phyloP scores from a whole-genome alignment of 2,113 vertebrate genomes.

The Xenus cinereus region DNA sequence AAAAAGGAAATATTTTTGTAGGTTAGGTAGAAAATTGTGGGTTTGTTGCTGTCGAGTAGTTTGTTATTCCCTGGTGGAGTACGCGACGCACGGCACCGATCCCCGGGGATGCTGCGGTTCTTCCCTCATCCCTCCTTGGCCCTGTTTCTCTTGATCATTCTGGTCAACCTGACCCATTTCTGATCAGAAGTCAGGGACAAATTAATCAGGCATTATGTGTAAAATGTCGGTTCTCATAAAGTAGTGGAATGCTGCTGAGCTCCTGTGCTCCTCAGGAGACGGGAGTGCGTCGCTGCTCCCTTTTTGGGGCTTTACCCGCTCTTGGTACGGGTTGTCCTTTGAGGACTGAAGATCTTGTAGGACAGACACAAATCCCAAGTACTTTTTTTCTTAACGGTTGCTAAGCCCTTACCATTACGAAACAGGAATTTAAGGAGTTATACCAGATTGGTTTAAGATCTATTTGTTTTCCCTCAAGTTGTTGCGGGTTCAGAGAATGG shows the following conservation, averaged over 20 bases:
- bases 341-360: neutral
- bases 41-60: neutral
- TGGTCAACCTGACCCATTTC: neutral
- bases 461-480: neutral
- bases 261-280: neutral
- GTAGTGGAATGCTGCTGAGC: neutral
- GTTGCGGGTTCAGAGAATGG: neutral
- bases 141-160: neutral
- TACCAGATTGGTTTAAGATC: neutral
- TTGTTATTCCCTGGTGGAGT: neutral
- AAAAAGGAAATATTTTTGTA: neutral
- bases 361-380: neutral
- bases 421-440: neutral
- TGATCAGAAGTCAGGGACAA: neutral
- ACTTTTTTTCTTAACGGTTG: neutral
- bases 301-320: neutral
- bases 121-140: neutral
- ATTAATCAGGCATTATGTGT: neutral
- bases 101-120: neutral
- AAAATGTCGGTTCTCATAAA: neutral
- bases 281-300: neutral
- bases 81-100: neutral
- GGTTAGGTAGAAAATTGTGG: neutral
- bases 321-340: neutral
- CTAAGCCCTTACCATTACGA: neutral